phyloP scores from a whole-genome alignment of 2,113 vertebrate species.

The Phocoena sinus region DNA sequence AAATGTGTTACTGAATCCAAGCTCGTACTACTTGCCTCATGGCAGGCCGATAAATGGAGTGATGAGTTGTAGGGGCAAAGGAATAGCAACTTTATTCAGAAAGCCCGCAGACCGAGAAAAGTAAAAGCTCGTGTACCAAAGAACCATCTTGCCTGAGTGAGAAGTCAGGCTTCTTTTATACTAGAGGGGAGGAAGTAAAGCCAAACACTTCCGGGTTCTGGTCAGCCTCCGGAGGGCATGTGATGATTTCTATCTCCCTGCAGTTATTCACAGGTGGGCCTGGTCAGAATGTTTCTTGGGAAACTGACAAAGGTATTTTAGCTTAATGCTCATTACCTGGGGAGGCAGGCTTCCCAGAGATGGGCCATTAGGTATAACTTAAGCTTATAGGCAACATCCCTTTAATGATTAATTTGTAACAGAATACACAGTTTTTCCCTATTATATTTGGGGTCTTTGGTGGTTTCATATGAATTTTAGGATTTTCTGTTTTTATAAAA shows the following conservation, averaged over 20 bases:
- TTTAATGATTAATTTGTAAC: not conserved
- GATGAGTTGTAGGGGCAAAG: not conserved
- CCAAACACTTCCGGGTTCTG: not conserved
- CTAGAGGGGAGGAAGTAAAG: not conserved
- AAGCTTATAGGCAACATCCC: not conserved
- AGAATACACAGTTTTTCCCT: not conserved
- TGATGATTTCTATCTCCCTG: not conserved
- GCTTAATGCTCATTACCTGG: not conserved
- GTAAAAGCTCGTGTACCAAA: rapidly evolving
- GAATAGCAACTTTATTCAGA: not conserved
- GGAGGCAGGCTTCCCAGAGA: not conserved
- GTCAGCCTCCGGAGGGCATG: too few species aligned
- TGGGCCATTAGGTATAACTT: not conserved
- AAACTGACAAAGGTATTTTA: not conserved
- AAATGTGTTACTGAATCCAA: not conserved
- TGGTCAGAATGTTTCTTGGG: not conserved
- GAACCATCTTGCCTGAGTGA: not conserved
- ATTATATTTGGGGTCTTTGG: not conserved
- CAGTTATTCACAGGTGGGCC: not conserved
- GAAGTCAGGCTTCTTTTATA: not conserved
- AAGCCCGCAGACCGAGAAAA: not conserved
- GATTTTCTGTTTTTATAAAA: not conserved
- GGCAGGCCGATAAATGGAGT: too few species aligned
- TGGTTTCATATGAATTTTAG: not conserved
- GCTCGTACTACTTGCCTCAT: not conserved